phyloP scores from a whole-genome alignment of 2,888 invertebrate genomes.

The Hyppa rectilinea region DNA sequence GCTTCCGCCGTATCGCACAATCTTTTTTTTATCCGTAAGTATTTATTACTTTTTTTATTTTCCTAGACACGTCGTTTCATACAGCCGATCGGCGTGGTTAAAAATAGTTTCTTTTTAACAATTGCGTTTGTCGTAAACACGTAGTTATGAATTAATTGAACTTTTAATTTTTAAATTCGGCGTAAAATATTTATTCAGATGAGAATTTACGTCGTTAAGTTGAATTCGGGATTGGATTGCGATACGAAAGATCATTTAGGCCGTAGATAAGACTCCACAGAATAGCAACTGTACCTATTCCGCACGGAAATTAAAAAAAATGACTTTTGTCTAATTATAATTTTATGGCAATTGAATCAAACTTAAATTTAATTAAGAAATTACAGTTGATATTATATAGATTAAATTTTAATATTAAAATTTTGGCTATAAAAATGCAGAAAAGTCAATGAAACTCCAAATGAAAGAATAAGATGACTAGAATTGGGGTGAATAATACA shows the following conservation, averaged over 20 bases:
- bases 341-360: no score
- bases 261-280: conserved; percentile 7
- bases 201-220: conserved; percentile 2
- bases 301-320: no score
- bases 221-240: conserved; percentile 23
- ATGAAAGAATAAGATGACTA: neutral
- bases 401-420: neutral
- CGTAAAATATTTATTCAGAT: conserved; percentile 11
- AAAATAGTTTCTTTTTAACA: conserved; percentile 72
- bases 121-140: conserved; percentile 27
- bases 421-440: neutral
- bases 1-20: conserved; percentile 49
- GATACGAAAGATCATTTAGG: conserved; percentile 9
- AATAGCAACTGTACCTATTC: neutral
- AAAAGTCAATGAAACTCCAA: neutral
- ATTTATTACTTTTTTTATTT: conserved; percentile 70
- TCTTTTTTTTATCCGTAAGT: conserved; percentile 77
- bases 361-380: neutral
- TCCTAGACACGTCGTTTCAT: conserved; percentile 69
- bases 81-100: conserved; percentile 72
- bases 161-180: neutral
- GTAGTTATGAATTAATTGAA: conserved; percentile 12
- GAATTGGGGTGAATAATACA: neutral
- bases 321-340: no score
- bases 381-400: neutral